Evolutionary conservation across 2,797 vertebrate genomes (phyloP).

Genomic region (Gallinago stenura): DNA sequence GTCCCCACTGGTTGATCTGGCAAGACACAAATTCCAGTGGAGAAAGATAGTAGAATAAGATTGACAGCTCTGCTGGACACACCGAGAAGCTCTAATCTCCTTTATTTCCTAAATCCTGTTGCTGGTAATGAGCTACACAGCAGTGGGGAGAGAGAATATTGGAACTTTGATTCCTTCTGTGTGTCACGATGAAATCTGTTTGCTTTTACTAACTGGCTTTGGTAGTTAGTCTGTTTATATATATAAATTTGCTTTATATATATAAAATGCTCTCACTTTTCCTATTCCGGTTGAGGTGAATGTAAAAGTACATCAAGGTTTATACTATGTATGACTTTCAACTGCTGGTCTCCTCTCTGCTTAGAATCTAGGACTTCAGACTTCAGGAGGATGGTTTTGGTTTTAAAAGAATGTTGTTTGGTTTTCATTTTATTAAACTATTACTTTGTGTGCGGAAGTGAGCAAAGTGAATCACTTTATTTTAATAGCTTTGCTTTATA

Average conservation of each 20-base stretch:
- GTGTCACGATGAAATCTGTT: slow-evolving; percentile 62
- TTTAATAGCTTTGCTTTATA: slow-evolving; percentile 78
- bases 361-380: slow-evolving; percentile 59
- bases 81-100: slow-evolving; percentile 49
- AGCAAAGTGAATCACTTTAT: slow-evolving; percentile 79
- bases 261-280: slow-evolving; percentile 80
- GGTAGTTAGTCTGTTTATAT: slow-evolving; percentile 80
- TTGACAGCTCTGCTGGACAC: slow-evolving; percentile 45
- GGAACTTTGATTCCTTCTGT: slow-evolving; percentile 37
- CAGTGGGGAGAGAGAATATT: slow-evolving; percentile 22
- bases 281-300: slow-evolving; percentile 79
- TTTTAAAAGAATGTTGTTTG: slow-evolving; percentile 73
- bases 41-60: slow-evolving; percentile 44
- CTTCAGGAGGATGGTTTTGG: slow-evolving; percentile 57
- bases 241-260: slow-evolving; percentile 78
- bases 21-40: slow-evolving; percentile 39
- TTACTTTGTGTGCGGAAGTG: slow-evolving; percentile 74
- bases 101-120: slow-evolving; percentile 25
- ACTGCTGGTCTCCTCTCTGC: slow-evolving; percentile 62
- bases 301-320: slow-evolving; percentile 78
- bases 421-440: slow-evolving; percentile 68
- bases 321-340: slow-evolving; percentile 70
- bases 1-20: slow-evolving; percentile 62
- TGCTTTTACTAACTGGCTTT: slow-evolving; percentile 73
- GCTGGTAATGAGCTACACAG: slow-evolving; percentile 12